Conservation (phyloP, 1,140 invertebrate species). For the Globodera ellingtonae region DNA sequence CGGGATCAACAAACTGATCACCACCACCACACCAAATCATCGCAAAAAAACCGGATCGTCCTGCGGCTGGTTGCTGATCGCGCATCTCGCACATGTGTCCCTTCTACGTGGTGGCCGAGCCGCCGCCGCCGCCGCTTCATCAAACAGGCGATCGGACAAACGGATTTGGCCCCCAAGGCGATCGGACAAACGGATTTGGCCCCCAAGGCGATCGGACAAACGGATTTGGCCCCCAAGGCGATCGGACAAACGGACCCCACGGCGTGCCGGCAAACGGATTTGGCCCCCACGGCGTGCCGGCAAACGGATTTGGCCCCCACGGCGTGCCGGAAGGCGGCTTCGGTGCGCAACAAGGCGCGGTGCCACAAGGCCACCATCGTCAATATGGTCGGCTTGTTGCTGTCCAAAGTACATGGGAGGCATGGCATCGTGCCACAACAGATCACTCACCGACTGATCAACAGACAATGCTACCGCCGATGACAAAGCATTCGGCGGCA, state of each 20-base stretch:
- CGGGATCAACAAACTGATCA: too few species aligned
- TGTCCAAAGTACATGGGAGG: neutral
- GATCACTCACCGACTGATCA: too few species aligned
- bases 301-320: neutral
- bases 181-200: neutral
- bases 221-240: neutral
- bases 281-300: neutral
- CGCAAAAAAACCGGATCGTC: too few species aligned
- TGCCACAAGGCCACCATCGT: neutral
- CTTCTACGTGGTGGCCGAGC: conserved; percentile 14
- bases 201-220: neutral
- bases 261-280: neutral
- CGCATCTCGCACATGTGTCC: conserved; percentile 5
- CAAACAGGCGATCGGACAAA: neutral
- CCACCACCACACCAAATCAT: too few species aligned
- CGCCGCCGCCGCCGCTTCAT: neutral
- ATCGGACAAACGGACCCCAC: too few species aligned
- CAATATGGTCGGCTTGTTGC: neutral
- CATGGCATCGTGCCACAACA: neutral
- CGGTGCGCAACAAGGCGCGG: neutral
- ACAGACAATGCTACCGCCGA: too few species aligned
- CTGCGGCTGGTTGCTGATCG: too few species aligned
- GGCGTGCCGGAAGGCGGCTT: neutral
- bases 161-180: neutral
- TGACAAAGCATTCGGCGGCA: too few species aligned